Evolutionary conservation across 2,797 vertebrate genomes (phyloP).

Genomic region (Enoplosus armatus): DNA sequence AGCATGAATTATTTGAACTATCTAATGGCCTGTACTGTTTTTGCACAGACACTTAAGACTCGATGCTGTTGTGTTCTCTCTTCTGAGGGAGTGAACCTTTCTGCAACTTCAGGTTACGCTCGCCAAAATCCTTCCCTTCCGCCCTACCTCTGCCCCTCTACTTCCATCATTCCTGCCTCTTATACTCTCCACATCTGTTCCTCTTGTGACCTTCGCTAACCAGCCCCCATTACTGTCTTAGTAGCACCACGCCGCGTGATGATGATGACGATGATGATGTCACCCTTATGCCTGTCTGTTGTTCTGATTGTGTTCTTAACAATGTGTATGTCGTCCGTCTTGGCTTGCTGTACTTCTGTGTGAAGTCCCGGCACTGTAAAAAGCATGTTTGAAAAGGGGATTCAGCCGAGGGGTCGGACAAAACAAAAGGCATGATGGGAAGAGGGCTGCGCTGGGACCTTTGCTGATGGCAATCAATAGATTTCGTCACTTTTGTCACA

Average conservation of each 20-base stretch:
- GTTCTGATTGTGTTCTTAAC: constrained; percentile 67
- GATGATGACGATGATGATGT: constrained; percentile 60
- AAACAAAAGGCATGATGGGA: constrained; percentile 40
- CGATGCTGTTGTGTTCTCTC: constrained; percentile 77
- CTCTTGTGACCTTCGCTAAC: constrained; percentile 15
- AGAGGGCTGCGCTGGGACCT: constrained; percentile 53
- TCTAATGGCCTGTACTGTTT: constrained; percentile 84
- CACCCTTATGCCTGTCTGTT: constrained; percentile 71
- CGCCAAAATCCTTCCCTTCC: constrained; percentile 34
- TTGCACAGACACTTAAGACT: constrained; percentile 81
- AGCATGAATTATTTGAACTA: constrained; percentile 68
- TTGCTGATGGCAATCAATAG: constrained; percentile 67
- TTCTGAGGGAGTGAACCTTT: constrained; percentile 67
- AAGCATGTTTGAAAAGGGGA: constrained; percentile 74
- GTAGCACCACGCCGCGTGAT: constrained; percentile 42
- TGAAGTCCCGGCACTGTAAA: constrained; percentile 67
- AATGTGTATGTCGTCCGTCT: constrained; percentile 71
- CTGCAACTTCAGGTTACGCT: constrained; percentile 84
- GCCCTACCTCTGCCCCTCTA: constrained; percentile 46
- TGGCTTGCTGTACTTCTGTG: constrained; percentile 77
- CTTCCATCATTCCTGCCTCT: constrained; percentile 59
- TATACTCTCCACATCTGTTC: constrained; percentile 26
- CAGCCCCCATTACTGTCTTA: constrained; percentile 36
- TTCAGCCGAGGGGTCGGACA: constrained; percentile 40
- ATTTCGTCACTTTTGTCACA: constrained; percentile 65